Conservation (phyloP, 2,888 invertebrate genomes). For the Oasisia sp. region DNA sequence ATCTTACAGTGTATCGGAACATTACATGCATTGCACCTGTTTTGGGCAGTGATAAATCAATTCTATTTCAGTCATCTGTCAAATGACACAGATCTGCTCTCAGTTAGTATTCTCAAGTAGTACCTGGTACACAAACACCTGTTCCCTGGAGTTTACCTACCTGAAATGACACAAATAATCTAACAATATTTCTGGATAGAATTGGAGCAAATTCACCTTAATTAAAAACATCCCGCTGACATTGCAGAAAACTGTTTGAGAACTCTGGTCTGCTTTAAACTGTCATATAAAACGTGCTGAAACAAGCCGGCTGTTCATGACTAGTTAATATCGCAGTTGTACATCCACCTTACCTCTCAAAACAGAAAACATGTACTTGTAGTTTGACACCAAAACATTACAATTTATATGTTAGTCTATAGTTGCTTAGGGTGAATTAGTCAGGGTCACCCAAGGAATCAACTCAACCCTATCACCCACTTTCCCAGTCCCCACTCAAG, state of each 20-base stretch:
- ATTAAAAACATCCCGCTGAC: neutral
- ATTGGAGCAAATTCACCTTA: neutral
- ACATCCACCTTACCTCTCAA: neutral
- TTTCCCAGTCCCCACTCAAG: neutral
- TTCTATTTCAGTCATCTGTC: neutral
- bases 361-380: neutral
- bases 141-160: neutral
- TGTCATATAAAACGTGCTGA: neutral
- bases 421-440: neutral
- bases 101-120: neutral
- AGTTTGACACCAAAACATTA: neutral
- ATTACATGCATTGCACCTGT: neutral
- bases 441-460: neutral
- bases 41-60: neutral
- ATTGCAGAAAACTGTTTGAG: neutral
- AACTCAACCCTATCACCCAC: neutral
- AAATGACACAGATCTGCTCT: neutral
- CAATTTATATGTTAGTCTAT: neutral
- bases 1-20: neutral
- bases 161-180: neutral
- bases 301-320: neutral
- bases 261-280: neutral
- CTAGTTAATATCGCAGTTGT: neutral
- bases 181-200: neutral
- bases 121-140: neutral